phyloP scores from a whole-genome alignment of 2,113 vertebrate species.

The Gallinago undulata region DNA sequence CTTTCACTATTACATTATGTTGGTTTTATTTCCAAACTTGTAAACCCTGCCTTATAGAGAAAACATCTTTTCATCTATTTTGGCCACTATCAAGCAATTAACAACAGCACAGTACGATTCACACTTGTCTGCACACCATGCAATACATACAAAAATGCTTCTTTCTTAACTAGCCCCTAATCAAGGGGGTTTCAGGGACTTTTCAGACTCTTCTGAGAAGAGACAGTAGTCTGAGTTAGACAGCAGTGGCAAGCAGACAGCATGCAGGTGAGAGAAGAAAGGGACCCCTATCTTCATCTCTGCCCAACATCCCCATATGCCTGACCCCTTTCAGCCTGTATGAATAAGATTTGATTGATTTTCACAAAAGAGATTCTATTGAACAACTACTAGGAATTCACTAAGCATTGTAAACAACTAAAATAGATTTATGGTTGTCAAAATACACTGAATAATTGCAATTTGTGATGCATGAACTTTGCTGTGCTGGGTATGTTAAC shows the following conservation, averaged over 20 bases:
- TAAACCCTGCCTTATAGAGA: background rate
- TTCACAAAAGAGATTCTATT: background rate
- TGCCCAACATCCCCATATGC: background rate
- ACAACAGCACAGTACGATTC: background rate
- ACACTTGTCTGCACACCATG: background rate
- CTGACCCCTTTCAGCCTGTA: background rate
- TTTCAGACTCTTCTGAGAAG: background rate
- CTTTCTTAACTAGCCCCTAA: background rate
- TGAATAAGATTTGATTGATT: background rate
- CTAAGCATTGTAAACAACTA: conserved; percentile 21
- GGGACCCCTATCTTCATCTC: background rate
- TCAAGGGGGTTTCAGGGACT: background rate
- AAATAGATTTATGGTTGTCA: background rate
- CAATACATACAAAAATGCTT: background rate
- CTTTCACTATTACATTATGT: conserved; percentile 12
- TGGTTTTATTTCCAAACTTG: background rate
- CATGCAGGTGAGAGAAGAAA: conserved; percentile 3
- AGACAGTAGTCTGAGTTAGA: background rate
- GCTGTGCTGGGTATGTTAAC: background rate
- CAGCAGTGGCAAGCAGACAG: background rate
- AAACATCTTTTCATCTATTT: conserved; percentile 2
- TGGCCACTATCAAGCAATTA: background rate
- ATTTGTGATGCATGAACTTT: conserved; percentile 24
- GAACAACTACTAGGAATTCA: background rate
- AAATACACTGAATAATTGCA: background rate